Conservation (phyloP, 2,113 vertebrate species). For the Tachuris rubrigastra region DNA sequence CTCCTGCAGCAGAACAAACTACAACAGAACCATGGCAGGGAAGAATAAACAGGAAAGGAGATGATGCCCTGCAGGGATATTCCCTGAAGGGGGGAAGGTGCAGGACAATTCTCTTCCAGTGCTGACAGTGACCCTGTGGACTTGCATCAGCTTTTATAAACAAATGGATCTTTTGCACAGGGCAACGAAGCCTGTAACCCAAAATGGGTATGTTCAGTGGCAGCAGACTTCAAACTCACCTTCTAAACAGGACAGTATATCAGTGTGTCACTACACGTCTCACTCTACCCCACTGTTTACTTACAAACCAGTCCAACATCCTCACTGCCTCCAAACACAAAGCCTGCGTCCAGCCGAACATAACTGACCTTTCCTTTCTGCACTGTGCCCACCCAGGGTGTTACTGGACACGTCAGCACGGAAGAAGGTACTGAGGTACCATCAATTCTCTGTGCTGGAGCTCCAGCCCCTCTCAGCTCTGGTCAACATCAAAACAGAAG, state of each 20-base stretch:
- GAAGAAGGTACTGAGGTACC: not conserved
- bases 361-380: not conserved
- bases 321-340: not conserved
- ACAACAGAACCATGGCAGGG: not conserved
- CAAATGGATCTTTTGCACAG: not conserved
- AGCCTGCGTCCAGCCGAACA: not conserved
- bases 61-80: not conserved
- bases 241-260: not conserved
- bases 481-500: not conserved
- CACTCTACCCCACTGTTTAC: not conserved
- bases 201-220: not conserved
- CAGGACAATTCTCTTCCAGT: not conserved
- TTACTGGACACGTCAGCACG: not conserved
- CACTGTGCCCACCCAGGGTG: not conserved
- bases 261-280: not conserved
- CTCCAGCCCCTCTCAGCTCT: not conserved
- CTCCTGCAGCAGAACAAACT: not conserved
- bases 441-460: not conserved
- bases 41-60: not conserved
- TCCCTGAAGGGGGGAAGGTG: not conserved
- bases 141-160: not conserved
- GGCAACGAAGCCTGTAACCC: not conserved
- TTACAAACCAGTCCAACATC: not conserved
- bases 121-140: rapidly evolving
- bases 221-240: not conserved